A percentile compares a stretch with the other conserved stretches of the same genome.
Conservation (phyloP, 1,140 invertebrate species). For the Eueides isabella region DNA sequence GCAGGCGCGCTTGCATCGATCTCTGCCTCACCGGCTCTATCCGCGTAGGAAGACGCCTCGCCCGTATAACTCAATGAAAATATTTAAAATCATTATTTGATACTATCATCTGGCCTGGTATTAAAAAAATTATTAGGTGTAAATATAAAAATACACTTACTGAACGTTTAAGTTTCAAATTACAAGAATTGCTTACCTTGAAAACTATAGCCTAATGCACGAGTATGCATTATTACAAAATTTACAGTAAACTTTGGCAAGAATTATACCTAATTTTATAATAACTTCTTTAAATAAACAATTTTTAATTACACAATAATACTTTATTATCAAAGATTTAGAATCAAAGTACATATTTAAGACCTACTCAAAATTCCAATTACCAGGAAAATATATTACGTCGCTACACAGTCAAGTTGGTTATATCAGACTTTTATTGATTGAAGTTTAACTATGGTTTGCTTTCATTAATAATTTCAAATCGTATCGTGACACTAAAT, state of each 20-base stretch:
- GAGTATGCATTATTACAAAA: too few species aligned
- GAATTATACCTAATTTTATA: too few species aligned
- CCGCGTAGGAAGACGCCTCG: conserved; percentile 52
- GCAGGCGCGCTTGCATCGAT: conserved; percentile 67
- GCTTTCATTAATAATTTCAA: conserved; percentile 33
- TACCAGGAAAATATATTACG: neutral
- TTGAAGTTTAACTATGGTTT: neutral
- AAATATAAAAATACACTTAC: neutral
- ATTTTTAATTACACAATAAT: too few species aligned
- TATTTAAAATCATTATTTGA: neutral
- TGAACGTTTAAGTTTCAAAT: neutral
- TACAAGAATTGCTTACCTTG: neutral
- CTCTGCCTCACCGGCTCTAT: conserved; percentile 47
- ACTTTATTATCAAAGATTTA: too few species aligned
- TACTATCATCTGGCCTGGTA: neutral
- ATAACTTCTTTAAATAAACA: too few species aligned
- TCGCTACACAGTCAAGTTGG: neutral
- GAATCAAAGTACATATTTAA: neutral
- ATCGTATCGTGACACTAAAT: conserved; percentile 30
- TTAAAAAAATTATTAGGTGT: neutral
- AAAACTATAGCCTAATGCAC: neutral
- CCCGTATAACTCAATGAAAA: conserved; percentile 51
- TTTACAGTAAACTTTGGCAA: too few species aligned
- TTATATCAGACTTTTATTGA: conserved; percentile 4
- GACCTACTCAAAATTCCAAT: neutral